phyloP scores from a whole-genome alignment of 2,113 vertebrate species.

The Erythrocercus mccallii region DNA sequence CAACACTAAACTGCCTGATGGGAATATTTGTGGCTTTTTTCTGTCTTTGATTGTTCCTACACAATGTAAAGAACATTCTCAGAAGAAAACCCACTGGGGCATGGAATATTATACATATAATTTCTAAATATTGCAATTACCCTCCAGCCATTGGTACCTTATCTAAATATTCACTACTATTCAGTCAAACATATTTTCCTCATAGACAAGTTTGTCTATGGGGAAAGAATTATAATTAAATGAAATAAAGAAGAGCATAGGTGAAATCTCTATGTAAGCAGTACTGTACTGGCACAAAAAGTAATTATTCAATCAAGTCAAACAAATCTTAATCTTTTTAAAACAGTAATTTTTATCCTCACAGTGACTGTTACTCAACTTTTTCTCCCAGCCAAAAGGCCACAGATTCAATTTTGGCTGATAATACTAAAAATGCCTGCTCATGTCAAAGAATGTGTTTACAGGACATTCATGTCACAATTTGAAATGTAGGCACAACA shows the following conservation, averaged over 20 bases:
- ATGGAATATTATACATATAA: neutral
- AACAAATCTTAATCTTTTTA: neutral
- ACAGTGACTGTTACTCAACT: neutral
- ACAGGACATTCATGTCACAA: neutral
- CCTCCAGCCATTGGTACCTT: constrained; percentile 21
- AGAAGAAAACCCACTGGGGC: neutral
- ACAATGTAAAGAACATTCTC: constrained; percentile 22
- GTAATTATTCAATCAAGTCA: neutral
- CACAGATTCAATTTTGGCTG: neutral
- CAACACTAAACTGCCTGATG: neutral
- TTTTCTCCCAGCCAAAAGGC: neutral
- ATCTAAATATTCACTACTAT: neutral
- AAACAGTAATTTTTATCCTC: neutral
- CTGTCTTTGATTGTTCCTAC: constrained; percentile 28
- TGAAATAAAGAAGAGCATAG: neutral
- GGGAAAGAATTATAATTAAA: constrained; percentile 21
- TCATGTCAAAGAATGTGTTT: neutral
- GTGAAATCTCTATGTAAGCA: neutral
- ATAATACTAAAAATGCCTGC: neutral
- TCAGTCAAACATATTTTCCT: constrained; percentile 19
- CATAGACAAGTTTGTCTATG: neutral
- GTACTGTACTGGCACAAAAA: neutral
- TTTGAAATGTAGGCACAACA: neutral
- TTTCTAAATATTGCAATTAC: constrained; percentile 23
- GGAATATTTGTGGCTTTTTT: constrained; percentile 14